phyloP scores from a whole-genome alignment of 2,888 invertebrate species.

The Brachyopa scutellaris region DNA sequence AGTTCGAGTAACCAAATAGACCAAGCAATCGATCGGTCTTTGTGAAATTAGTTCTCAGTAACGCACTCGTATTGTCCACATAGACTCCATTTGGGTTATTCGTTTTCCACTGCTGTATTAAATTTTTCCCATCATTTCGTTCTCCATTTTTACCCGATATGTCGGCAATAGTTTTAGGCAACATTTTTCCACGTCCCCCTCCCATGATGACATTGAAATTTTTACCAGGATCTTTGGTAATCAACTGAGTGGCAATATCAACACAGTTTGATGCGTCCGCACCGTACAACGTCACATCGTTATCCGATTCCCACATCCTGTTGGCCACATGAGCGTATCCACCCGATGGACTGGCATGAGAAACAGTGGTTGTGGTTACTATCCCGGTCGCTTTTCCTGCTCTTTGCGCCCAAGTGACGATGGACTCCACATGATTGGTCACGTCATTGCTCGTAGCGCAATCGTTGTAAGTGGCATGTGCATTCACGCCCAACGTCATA shows the following conservation, averaged over 20 bases:
- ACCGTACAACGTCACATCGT: constrained; percentile 81
- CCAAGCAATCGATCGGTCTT: constrained; percentile 83
- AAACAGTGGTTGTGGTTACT: constrained; percentile 90
- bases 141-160: constrained; percentile 82
- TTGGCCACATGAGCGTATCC: constrained; percentile 85
- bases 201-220: constrained; percentile 90
- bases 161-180: constrained; percentile 83
- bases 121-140: constrained; percentile 85
- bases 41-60: constrained; percentile 82
- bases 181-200: constrained; percentile 87
- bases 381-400: constrained; percentile 85
- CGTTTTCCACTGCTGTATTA: constrained; percentile 86
- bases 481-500: constrained; percentile 87
- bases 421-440: constrained; percentile 85
- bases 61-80: constrained; percentile 84
- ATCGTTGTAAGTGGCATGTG: constrained; percentile 84
- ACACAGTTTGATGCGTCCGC: constrained; percentile 81
- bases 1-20: constrained; percentile 82
- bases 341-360: constrained; percentile 90
- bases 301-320: constrained; percentile 88
- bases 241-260: constrained; percentile 89
- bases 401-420: constrained; percentile 86
- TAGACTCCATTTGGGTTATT: constrained; percentile 83
- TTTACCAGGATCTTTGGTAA: constrained; percentile 86
- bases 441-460: constrained; percentile 85